These are phyloP conservation scores for Papilio machaon DNA, from an alignment of 1,140 invertebrate genomes.

Conservation along the genomic window DNA sequence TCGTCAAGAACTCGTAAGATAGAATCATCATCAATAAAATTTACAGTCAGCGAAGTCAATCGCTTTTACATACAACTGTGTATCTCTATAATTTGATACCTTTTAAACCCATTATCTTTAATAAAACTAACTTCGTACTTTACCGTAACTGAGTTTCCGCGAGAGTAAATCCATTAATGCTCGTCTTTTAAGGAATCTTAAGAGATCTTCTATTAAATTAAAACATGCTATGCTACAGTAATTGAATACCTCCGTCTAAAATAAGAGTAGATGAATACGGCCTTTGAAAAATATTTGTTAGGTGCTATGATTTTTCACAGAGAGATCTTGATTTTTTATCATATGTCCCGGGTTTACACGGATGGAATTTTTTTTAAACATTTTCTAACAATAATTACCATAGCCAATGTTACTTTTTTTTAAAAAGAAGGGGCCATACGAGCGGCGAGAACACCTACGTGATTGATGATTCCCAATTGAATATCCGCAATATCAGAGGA, in stretches of 20 bases:
- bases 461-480: no score
- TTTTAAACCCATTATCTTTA: not conserved
- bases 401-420: no score
- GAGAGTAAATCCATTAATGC: slow-evolving; percentile 11
- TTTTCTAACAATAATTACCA: no score
- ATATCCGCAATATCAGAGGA: no score
- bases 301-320: not conserved
- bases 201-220: slow-evolving; percentile 1
- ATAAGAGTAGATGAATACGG: not conserved
- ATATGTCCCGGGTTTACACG: no score
- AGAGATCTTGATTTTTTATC: no score
- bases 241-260: not conserved
- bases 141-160: slow-evolving; percentile 16
- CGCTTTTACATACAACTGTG: not conserved
- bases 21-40: not conserved
- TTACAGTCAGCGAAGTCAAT: not conserved
- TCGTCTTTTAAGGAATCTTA: slow-evolving; percentile 13
- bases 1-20: no score
- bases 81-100: not conserved
- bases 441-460: no score
- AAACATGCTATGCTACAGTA: not conserved
- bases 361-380: no score
- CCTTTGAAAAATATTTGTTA: not conserved
- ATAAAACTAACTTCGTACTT: not conserved
- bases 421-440: no score